Evolutionary conservation across 2,113 vertebrate genomes (phyloP).

Genomic region (Panthera uncia): DNA sequence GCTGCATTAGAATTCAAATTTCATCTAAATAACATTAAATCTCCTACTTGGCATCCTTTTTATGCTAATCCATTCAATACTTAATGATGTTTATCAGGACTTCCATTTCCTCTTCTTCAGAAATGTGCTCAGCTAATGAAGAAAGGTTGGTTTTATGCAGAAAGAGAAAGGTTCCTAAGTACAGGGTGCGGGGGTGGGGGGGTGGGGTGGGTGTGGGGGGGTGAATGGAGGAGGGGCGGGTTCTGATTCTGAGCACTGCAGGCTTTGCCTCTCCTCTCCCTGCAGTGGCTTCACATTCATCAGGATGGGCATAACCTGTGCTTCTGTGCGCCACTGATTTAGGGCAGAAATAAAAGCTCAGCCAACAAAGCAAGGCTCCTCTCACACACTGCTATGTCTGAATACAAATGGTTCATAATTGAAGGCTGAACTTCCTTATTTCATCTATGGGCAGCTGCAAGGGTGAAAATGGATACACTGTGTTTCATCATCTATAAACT

Average conservation of each 20-base stretch:
- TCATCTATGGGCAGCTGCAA: constrained; percentile 1
- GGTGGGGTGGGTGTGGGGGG: rapidly evolving
- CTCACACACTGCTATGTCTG: constrained; percentile 7
- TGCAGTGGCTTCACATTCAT: not conserved
- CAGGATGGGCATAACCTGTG: not conserved
- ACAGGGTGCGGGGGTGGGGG: rapidly evolving
- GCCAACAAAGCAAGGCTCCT: constrained; percentile 52
- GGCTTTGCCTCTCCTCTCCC: not conserved
- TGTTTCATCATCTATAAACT: not conserved
- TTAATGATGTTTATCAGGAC: constrained; percentile 72
- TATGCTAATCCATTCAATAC: constrained; percentile 50
- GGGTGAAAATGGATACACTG: not conserved
- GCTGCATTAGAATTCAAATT: constrained; percentile 70
- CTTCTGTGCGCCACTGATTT: not conserved
- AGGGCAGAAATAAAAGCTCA: constrained; percentile 62
- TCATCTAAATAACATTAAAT: constrained; percentile 63
- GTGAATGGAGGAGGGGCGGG: not conserved
- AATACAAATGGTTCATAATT: constrained; percentile 37
- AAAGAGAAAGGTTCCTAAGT: not conserved
- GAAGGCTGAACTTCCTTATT: constrained; percentile 17
- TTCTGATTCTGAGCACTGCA: not conserved
- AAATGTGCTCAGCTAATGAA: constrained; percentile 54
- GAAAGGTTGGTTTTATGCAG: constrained; percentile 43
- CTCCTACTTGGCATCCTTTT: constrained; percentile 66
- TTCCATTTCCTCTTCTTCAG: constrained; percentile 59